Conservation (phyloP, 2,888 invertebrate species). For the Scaptomyza flava region DNA sequence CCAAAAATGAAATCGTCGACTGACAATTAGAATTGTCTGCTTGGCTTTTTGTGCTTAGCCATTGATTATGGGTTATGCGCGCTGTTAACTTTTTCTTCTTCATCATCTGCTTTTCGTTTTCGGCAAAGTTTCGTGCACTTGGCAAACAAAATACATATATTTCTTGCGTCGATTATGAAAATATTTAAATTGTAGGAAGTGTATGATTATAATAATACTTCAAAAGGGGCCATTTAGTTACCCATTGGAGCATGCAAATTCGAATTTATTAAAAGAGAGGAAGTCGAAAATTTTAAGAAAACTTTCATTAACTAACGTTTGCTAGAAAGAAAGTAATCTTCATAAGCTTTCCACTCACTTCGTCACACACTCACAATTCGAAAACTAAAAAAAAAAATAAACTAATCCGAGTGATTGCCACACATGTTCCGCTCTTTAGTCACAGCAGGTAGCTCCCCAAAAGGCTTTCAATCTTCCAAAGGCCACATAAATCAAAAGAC, state of each 20-base stretch:
- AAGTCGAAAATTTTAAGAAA: slow-evolving; percentile 1
- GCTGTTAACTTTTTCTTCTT: slow-evolving; percentile 13
- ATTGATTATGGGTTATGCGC: slow-evolving; percentile 69
- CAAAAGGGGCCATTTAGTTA: not conserved
- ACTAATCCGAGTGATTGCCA: slow-evolving; percentile 24
- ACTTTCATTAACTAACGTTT: not conserved
- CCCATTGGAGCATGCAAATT: slow-evolving; percentile 42
- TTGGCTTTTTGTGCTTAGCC: slow-evolving; percentile 68
- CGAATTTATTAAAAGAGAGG: slow-evolving; percentile 5
- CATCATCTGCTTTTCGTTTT: not conserved
- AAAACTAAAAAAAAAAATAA: not conserved
- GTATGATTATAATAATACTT: slow-evolving; percentile 54
- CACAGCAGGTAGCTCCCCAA: slow-evolving; percentile 41
- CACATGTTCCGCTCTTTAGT: slow-evolving; percentile 35
- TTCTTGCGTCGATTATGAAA: slow-evolving; percentile 56
- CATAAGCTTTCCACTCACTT: slow-evolving; percentile 11
- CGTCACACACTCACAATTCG: slow-evolving; percentile 20
- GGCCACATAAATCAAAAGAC: slow-evolving; percentile 64
- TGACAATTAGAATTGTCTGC: slow-evolving; percentile 79
- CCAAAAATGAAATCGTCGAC: slow-evolving; percentile 58
- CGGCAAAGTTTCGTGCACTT: slow-evolving; percentile 29
- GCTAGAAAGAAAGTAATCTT: slow-evolving; percentile 14
- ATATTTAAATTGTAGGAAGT: slow-evolving; percentile 74
- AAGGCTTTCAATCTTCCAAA: slow-evolving; percentile 19
- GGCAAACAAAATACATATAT: not conserved